Base-by-base conservation (phyloP, 2,797 vertebrate species). In the Cheirogaleus major region DNA sequence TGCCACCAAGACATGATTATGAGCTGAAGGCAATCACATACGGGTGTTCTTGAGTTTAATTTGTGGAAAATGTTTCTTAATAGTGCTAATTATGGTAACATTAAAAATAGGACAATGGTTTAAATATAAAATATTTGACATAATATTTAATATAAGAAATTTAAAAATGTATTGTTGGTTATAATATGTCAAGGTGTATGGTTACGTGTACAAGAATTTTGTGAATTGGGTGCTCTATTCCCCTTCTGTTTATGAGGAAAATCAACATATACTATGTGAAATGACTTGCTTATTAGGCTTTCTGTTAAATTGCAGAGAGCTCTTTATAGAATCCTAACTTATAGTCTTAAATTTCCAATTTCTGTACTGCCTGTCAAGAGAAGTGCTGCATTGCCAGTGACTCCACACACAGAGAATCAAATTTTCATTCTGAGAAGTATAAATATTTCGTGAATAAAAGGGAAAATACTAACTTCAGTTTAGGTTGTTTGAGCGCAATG, bases 181-280 rank as follows among this genome's bases (percentile, higher is more conserved):
- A 55, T 35, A 1, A 23, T 1, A 5, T 41, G 30, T 10, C n/a
- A 43, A 55, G 4, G 0, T 67, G 0, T 41, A 25, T 27, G 27
- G 6, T 20, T 67, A 35, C 12, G 11, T 35, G 22, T 23, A 20
- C 3, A 38, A 45, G 38, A 86, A 30, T 2, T 48, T 45, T 69
- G 15, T 35, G 48, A 41, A 55, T 4, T 67, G 7, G 32, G 9
- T 4, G 6, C 10, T 55, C 3, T 61, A 13, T n/a, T 52, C 30
- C 43, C 5, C 3, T 25, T 69, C 32, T 48, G 48, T 35, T 30
- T 25, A n/a, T 30, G 30, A 45, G 14, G 6, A 48, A 11, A 67
- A 15, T 72, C 43, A 27, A 27, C 12, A 23, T 13, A 30, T 38
- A 38, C 45, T 38, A 18, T 2, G 7, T 27, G 38, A 43, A 38